Evolutionary conservation across 2,888 invertebrate species (phyloP), one percentile per base, ranked within the genome.

Genomic region (Perdita meconis): DNA sequence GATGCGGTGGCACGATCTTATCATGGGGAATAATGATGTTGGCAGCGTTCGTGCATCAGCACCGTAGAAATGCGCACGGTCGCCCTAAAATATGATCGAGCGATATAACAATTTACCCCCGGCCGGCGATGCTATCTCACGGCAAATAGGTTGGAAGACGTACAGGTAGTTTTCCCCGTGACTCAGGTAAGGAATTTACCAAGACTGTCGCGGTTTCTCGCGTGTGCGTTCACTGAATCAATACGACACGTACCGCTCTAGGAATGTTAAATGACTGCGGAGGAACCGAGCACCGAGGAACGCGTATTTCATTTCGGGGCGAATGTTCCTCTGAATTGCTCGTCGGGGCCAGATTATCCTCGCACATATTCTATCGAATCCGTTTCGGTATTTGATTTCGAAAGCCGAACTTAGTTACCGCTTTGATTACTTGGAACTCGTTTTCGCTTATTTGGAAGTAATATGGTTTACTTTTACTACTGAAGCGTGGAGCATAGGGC

Each of bases 101-200:
- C 68, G 16, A 55, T 51, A 44, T 57, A 47, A 50, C 66, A 60
- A 66, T 78, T 78, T 66, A 81, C 16, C 42, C 38, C 59, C 71
- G 42, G 50, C 76, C 13, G 44, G 67, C 73, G 84, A 85, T 80
- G 75, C 64, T 77, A 85, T 78, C 72, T 60, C 22, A 26, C 68
- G 67, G 55, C 78, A 81, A 86, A 86, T 80, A 59, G 72, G 68
- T 53, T 64, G 69, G 68, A 64, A 68, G 78, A 81, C 81, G 79
- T 81, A 81, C 78, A 75, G 85, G 81, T 88, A 84, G 79, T 89
- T 83, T n/a, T n/a, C n/a, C 80, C 88, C 82, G 82, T 90, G 89
- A 90, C 77, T 89, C 89, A 89, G 83, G 80, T 81, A 83, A 89
- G 86, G 87, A 84, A 87, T 89, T 84, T 79, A 84, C 83, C 68